Evolutionary conservation across 2,113 vertebrate genomes (phyloP).

Genomic region (Benitochromis conjunctus): DNA sequence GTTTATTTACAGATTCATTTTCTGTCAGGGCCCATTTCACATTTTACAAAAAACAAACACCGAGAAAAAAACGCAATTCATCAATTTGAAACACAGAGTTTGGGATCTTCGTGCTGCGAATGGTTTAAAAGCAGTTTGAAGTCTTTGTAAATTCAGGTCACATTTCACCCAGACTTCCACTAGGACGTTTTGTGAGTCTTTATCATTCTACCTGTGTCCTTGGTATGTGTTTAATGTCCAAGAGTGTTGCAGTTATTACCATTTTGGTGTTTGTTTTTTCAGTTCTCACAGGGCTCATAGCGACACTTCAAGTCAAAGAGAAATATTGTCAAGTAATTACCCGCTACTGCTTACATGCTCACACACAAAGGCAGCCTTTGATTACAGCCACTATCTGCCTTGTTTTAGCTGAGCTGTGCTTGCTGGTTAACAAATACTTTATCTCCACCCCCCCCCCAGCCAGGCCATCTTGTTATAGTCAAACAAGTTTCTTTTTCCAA

Average conservation of each 20-base stretch:
- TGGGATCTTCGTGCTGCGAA: neutral
- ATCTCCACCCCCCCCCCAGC: neutral
- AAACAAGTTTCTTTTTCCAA: neutral
- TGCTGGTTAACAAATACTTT: slow-evolving; percentile 19
- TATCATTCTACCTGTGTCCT: slow-evolving; percentile 10
- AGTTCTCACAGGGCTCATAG: neutral
- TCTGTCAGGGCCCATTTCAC: slow-evolving; percentile 1
- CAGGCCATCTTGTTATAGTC: neutral
- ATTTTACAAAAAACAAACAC: neutral
- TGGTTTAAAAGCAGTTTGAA: neutral
- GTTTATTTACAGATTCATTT: slow-evolving; percentile 15
- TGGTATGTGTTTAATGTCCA: neutral
- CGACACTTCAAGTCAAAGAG: slow-evolving; percentile 11
- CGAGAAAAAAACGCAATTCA: neutral
- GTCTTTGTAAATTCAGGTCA: slow-evolving; percentile 10
- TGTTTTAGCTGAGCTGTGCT: neutral
- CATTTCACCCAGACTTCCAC: neutral
- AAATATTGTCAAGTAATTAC: slow-evolving; percentile 24
- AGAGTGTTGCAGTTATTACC: neutral
- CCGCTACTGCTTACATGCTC: neutral
- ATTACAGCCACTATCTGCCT: neutral
- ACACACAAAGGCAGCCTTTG: neutral
- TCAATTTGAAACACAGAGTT: neutral
- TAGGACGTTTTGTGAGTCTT: neutral
- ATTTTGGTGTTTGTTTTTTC: neutral